These are phyloP conservation scores for Diploscapter pachys DNA, from an alignment of 1,140 invertebrate species.

Conservation along the genomic window DNA sequence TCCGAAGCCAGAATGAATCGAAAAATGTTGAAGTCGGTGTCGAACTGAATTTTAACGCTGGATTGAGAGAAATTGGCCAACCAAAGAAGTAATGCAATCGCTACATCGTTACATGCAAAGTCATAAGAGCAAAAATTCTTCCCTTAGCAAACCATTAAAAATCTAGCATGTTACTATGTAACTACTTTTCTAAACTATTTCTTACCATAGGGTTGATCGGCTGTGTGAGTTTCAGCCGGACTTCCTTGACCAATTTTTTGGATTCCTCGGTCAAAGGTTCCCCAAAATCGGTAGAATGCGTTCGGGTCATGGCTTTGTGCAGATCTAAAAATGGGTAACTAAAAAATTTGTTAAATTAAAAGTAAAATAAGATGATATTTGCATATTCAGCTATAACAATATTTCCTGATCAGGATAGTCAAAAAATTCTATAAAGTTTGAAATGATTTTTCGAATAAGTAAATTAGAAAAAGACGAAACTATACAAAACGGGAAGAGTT, in stretches of 20 bases:
- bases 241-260: slow-evolving; percentile 53
- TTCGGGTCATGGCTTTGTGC: slow-evolving; percentile 27
- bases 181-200: neutral
- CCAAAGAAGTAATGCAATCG: neutral
- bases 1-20: slow-evolving; percentile 54
- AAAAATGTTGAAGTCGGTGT: slow-evolving; percentile 58
- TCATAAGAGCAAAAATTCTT: neutral
- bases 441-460: too few relatives aligned
- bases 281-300: slow-evolving; percentile 44
- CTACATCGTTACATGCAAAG: neutral
- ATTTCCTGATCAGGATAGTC: too few relatives aligned
- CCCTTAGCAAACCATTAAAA: too few relatives aligned
- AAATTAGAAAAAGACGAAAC: too few relatives aligned
- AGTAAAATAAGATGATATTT: too few relatives aligned
- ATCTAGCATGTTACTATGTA: too few relatives aligned
- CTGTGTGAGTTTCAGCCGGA: slow-evolving; percentile 46
- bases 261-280: slow-evolving; percentile 51
- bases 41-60: slow-evolving; percentile 42
- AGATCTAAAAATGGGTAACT: too few relatives aligned
- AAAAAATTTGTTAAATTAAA: too few relatives aligned
- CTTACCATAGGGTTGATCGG: slow-evolving; percentile 53
- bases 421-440: too few relatives aligned
- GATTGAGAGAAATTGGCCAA: neutral
- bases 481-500: too few relatives aligned
- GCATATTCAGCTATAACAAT: too few relatives aligned